Percentiles rank a stretch among this genome's conserved stretches.
phyloP scores from a whole-genome alignment of 1,140 invertebrate species.

The Coenobita brevimanus region DNA sequence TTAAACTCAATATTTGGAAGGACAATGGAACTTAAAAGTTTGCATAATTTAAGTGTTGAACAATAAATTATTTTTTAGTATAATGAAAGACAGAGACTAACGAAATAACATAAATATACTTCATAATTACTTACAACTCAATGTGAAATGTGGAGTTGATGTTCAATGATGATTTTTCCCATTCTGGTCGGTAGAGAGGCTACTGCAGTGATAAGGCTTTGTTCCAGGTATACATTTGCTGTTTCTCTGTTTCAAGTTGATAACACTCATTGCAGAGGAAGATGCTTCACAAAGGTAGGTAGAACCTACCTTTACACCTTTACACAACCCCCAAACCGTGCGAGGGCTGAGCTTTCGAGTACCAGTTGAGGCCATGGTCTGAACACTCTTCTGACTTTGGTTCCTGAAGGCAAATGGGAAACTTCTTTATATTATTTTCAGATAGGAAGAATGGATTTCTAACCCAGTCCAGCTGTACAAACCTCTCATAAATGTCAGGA shows the following conservation, averaged over 20 bases:
- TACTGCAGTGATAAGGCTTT: conserved; percentile 34
- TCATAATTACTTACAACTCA: too few relatives aligned
- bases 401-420: too few relatives aligned
- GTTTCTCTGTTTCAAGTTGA: conserved; percentile 22
- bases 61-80: too few relatives aligned
- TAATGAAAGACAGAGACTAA: too few relatives aligned
- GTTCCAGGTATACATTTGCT: conserved; percentile 42
- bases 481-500: neutral
- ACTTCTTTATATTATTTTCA: too few relatives aligned
- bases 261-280: conserved; percentile 19
- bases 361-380: neutral
- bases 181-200: conserved; percentile 18
- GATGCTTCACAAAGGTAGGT: too few relatives aligned
- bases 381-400: neutral
- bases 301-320: neutral
- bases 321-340: neutral
- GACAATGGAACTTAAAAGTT: neutral
- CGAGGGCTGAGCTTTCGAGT: too few relatives aligned
- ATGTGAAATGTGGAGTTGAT: too few relatives aligned
- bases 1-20: too few relatives aligned
- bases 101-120: too few relatives aligned
- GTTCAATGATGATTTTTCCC: conserved; percentile 40
- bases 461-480: neutral
- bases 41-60: conserved; percentile 6
- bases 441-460: too few relatives aligned